Conservation (phyloP, 2,797 vertebrate genomes). For the Crypturellus tataupa region DNA sequence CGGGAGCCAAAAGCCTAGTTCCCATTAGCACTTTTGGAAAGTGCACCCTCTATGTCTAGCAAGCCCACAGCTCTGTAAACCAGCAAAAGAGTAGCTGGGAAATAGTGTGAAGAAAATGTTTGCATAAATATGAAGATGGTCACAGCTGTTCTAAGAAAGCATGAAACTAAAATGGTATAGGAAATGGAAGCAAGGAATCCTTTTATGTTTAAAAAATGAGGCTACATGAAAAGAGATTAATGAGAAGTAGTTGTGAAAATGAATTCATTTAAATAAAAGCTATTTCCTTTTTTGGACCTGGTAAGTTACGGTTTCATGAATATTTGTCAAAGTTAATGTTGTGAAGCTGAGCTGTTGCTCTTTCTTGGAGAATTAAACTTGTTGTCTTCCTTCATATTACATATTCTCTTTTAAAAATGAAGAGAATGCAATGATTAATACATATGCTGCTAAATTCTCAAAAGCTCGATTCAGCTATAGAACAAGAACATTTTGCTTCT, state of each 20-base stretch:
- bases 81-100: neutral
- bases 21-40: neutral
- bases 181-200: slow-evolving; percentile 45
- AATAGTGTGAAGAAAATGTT: slow-evolving; percentile 8
- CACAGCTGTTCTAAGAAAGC: slow-evolving; percentile 52
- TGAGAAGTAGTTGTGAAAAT: slow-evolving; percentile 66
- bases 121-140: slow-evolving; percentile 32
- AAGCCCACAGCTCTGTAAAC: neutral
- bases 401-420: slow-evolving; percentile 57
- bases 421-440: slow-evolving; percentile 66
- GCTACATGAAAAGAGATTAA: slow-evolving; percentile 38
- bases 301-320: slow-evolving; percentile 50
- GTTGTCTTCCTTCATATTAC: slow-evolving; percentile 48
- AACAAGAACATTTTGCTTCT: slow-evolving; percentile 67
- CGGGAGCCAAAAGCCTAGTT: neutral
- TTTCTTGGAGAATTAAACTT: slow-evolving; percentile 44
- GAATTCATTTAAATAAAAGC: slow-evolving; percentile 63
- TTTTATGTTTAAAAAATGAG: slow-evolving; percentile 62
- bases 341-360: slow-evolving; percentile 45
- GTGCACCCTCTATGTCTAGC: neutral
- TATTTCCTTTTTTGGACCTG: slow-evolving; percentile 27
- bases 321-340: slow-evolving; percentile 78
- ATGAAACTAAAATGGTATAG: slow-evolving; percentile 31
- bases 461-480: slow-evolving; percentile 48
- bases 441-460: slow-evolving; percentile 52